Evolutionary conservation across 2,113 vertebrate species (phyloP), one percentile per base, ranked within the genome.

Genomic region (Monopterus albus): DNA sequence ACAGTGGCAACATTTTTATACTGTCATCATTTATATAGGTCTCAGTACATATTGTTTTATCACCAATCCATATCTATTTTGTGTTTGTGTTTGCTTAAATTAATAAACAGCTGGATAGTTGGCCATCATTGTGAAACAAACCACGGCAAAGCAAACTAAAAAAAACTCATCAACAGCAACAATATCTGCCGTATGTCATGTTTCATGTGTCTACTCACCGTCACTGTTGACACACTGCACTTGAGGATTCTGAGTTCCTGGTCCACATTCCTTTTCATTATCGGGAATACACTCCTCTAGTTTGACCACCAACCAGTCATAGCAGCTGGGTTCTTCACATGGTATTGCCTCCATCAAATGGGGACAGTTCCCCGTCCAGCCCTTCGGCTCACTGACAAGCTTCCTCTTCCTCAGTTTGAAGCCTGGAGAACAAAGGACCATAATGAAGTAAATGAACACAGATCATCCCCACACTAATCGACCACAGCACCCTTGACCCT

Each of bases 271-370:
- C 62, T 80, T 95, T 26, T 94, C 95, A 6, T 97, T 96, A 81
- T 99, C 97, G 0, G 97, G 96, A 60, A 96, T 66, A 29, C 98
- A 99, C 33, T 94, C 92, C 49, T 96, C 95, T n/a, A 98, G 91
- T 53, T 85, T 92, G 2, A 88, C 74, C 33, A 98, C 90, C 57
- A 95, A 94, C 98, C 98, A 99, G 13, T 96, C 95, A 0, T 94
- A 98, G 89, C 98, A 99, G 63, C 95, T 94, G 3, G 98, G 97
- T 12, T 99, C 97, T 15, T 99, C 98, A 70, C 98, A 99, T 0
- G 97, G 97, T 72, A 99, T 96, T 21, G 96, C 96, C 92, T 99
- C 97, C 61, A 95, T 88, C 59, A 98, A 92, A 78, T 98, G 96
- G 47, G 96, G 96, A 73, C 98, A 99, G 89, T 90, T 98, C 35